A percentile compares a stretch with the other conserved stretches of the same genome.
Conservation (phyloP, 2,113 vertebrate genomes). For the Tachycineta bicolor region DNA sequence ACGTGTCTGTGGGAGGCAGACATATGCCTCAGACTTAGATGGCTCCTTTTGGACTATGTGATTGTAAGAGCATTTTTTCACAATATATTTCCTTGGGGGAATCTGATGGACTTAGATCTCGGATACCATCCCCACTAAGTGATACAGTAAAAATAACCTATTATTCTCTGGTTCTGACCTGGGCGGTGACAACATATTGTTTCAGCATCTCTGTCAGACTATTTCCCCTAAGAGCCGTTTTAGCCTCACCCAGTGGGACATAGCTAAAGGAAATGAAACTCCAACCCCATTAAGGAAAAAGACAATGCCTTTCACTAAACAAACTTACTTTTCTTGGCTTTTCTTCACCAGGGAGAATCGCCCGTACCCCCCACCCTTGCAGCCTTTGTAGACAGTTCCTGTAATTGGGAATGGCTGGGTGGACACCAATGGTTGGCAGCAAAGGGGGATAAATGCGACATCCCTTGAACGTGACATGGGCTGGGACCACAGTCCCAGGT, state of each 20-base stretch:
- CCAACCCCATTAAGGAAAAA: constrained; percentile 62
- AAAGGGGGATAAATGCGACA: constrained; percentile 40
- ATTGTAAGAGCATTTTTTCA: constrained; percentile 41
- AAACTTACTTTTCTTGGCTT: constrained; percentile 69
- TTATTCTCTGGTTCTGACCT: constrained; percentile 68
- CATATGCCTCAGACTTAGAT: background rate
- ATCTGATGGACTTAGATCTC: constrained; percentile 60
- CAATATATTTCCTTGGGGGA: constrained; percentile 56
- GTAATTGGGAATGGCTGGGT: constrained; percentile 64
- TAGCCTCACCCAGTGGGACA: constrained; percentile 68
- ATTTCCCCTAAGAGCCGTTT: constrained; percentile 70
- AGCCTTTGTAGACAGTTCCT: constrained; percentile 67
- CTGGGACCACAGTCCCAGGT: constrained; percentile 52
- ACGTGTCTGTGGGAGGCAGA: constrained; percentile 11
- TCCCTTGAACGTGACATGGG: constrained; percentile 57
- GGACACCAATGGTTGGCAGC: constrained; percentile 57
- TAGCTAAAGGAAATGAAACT: constrained; percentile 72
- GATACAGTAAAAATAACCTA: constrained; percentile 72
- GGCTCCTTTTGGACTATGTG: background rate
- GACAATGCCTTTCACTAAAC: constrained; percentile 72
- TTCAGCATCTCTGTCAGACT: constrained; percentile 67
- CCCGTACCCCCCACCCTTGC: constrained; percentile 46
- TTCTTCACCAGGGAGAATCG: constrained; percentile 47
- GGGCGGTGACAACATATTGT: constrained; percentile 69
- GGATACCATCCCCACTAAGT: constrained; percentile 59